A percentile compares a stretch with the other conserved stretches of the same genome.
Conservation (phyloP, 1,140 invertebrate genomes). For the Brachionus calyciflorus region DNA sequence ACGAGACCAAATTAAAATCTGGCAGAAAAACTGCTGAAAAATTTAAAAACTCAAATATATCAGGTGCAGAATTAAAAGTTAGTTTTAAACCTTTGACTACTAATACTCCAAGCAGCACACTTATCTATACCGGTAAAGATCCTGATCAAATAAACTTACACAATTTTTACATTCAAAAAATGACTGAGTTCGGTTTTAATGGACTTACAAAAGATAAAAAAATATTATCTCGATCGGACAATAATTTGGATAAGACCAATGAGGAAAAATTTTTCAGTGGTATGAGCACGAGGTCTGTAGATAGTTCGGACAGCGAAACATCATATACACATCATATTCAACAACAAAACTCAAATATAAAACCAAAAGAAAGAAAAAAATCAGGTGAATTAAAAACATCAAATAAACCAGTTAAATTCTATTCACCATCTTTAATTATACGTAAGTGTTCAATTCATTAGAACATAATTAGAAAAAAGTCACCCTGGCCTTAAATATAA, state of each 20-base stretch:
- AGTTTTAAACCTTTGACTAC: background rate
- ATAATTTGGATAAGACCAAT: no score
- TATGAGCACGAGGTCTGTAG: background rate
- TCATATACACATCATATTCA: background rate
- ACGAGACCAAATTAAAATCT: no score
- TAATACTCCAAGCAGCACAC: background rate
- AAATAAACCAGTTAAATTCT: background rate
- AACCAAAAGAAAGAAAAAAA: background rate
- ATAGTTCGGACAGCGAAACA: background rate
- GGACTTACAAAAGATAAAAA: background rate
- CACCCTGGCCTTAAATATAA: no score
- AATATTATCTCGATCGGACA: background rate
- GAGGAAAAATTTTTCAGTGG: background rate
- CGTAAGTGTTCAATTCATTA: background rate
- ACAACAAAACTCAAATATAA: background rate
- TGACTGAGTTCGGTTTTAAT: background rate
- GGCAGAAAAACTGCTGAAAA: no score
- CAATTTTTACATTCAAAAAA: background rate
- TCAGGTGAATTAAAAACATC: background rate
- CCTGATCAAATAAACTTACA: background rate
- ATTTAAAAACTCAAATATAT: no score
- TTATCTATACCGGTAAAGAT: background rate
- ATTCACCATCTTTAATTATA: background rate
- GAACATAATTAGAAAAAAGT: background rate
- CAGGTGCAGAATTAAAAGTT: background rate